phyloP scores from a whole-genome alignment of 1,140 invertebrate genomes.

The Lasaia peninsularis region DNA sequence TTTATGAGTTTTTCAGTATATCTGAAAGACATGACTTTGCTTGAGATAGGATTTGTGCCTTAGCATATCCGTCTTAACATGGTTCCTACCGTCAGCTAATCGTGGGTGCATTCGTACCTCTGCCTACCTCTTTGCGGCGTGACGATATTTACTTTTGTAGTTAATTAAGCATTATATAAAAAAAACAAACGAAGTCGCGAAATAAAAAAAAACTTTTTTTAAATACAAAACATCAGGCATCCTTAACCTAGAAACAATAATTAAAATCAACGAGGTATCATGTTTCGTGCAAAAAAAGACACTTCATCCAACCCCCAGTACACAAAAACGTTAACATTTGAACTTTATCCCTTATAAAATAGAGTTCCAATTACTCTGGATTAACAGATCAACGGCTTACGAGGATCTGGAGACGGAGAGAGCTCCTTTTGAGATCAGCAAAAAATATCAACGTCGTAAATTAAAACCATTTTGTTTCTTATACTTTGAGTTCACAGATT shows the following conservation, averaged over 20 bases:
- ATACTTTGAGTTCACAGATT: conserved; percentile 9
- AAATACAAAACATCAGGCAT: conserved; percentile 11
- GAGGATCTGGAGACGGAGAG: background rate
- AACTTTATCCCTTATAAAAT: background rate
- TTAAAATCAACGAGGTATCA: conserved; percentile 27
- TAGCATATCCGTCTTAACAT: too few relatives aligned
- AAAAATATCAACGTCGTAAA: conserved; percentile 9
- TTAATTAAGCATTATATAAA: background rate
- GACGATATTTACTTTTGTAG: too few relatives aligned
- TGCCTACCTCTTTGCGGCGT: too few relatives aligned
- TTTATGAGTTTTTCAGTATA: too few relatives aligned
- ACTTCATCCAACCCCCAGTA: conserved; percentile 15
- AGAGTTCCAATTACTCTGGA: background rate
- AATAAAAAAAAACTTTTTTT: conserved; percentile 3
- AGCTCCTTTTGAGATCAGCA: conserved; percentile 3
- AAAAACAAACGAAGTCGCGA: background rate
- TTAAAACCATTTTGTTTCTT: conserved; percentile 12
- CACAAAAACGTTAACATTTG: conserved; percentile 10
- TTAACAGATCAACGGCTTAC: background rate
- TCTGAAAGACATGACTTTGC: too few relatives aligned
- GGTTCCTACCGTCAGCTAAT: too few relatives aligned
- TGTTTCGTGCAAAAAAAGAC: conserved; percentile 30
- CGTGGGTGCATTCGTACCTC: too few relatives aligned
- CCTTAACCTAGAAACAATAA: conserved; percentile 23
- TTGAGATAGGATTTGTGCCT: too few relatives aligned